A percentile compares a stretch with the other conserved stretches of the same genome.
phyloP scores from a whole-genome alignment of 2,888 invertebrate species.

The Andrena bicolor region DNA sequence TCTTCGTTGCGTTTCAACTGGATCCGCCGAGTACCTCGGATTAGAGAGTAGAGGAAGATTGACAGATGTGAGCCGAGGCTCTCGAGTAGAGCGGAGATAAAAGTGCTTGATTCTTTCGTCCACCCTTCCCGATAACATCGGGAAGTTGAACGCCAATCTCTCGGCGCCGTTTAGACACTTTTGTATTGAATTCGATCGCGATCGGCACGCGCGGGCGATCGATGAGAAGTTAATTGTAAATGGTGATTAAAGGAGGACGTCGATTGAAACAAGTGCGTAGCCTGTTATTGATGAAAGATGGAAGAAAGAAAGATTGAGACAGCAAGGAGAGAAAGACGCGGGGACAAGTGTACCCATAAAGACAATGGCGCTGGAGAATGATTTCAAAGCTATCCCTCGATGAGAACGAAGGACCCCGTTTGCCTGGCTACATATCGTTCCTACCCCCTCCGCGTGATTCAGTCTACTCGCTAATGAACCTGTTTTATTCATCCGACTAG shows the following conservation, averaged over 20 bases:
- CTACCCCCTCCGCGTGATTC: background rate
- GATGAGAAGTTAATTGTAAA: background rate
- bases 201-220: too few species aligned
- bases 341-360: conserved; percentile 27
- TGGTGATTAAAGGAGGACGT: background rate
- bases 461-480: background rate
- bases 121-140: background rate
- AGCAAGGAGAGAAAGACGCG: conserved; percentile 7
- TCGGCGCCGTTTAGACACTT: background rate
- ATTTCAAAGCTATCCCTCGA: conserved; percentile 38
- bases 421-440: background rate
- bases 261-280: conserved; percentile 4
- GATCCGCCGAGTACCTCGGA: background rate
- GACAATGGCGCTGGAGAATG: conserved; percentile 25
- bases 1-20: too few species aligned
- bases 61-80: conserved; percentile 15
- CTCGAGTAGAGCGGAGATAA: conserved; percentile 14
- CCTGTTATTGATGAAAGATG: conserved; percentile 6
- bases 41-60: background rate
- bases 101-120: conserved; percentile 4
- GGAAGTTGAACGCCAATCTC: background rate
- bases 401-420: conserved; percentile 30
- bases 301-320: background rate
- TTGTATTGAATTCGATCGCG: background rate
- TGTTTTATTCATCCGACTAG: background rate